Conservation (phyloP, 2,888 invertebrate genomes). For the Junonia oenone region DNA sequence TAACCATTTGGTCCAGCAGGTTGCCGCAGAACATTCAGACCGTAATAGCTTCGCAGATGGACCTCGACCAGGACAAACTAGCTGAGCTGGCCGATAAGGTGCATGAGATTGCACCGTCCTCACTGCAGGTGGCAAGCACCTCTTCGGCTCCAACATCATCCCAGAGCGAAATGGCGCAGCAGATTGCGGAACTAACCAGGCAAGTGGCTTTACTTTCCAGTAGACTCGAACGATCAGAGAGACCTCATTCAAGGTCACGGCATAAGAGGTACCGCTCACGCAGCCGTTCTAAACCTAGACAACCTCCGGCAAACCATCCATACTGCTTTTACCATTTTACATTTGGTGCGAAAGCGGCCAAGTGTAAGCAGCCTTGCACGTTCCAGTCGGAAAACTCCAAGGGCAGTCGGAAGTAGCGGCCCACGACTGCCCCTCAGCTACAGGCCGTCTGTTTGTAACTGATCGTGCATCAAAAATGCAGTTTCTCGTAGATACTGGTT, state of each 20-base stretch:
- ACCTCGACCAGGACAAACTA: too few relatives aligned
- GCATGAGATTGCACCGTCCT: too few relatives aligned
- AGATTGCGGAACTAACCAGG: too few relatives aligned
- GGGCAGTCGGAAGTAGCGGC: background rate
- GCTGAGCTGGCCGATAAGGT: too few relatives aligned
- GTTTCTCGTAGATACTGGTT: constrained; percentile 31
- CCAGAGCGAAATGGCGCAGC: too few relatives aligned
- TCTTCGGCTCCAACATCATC: too few relatives aligned
- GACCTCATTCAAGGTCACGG: too few relatives aligned
- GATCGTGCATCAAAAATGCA: constrained; percentile 26
- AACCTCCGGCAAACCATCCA: constrained; percentile 6
- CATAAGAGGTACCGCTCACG: background rate
- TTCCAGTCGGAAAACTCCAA: constrained; percentile 21
- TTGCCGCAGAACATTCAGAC: background rate
- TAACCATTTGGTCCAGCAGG: constrained; percentile 2
- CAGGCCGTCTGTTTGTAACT: constrained; percentile 1
- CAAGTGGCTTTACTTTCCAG: too few relatives aligned
- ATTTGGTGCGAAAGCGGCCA: constrained; percentile 14
- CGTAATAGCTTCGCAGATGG: too few relatives aligned
- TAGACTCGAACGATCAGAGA: too few relatives aligned
- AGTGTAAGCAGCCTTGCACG: constrained; percentile 26
- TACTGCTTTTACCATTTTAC: constrained; percentile 17
- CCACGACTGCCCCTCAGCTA: background rate
- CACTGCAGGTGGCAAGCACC: too few relatives aligned
- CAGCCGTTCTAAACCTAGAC: too few relatives aligned